Evolutionary conservation across 2,113 vertebrate species (phyloP).

Genomic region (Melanostigma gelatinosum): DNA sequence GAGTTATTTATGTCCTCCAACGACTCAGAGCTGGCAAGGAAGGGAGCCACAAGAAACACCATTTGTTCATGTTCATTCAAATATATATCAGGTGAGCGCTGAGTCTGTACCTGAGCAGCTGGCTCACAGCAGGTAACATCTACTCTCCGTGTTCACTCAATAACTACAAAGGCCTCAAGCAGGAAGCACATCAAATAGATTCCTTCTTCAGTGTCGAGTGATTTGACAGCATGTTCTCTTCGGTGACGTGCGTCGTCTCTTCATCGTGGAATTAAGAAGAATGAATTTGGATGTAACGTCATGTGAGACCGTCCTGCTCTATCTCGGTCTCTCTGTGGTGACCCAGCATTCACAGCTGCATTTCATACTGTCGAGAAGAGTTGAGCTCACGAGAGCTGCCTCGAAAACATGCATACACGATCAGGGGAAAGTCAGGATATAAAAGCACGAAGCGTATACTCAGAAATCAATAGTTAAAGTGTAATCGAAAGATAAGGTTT

Average conservation of each 20-base stretch:
- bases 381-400: no score
- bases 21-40: background rate
- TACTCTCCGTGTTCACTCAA: background rate
- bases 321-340: background rate
- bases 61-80: conserved; percentile 7
- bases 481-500: no score
- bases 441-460: no score
- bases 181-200: background rate
- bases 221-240: no score
- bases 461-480: no score
- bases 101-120: background rate
- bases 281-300: background rate
- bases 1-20: background rate
- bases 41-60: background rate
- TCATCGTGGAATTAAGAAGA: no score
- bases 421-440: no score
- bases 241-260: no score
- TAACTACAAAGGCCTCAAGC: background rate
- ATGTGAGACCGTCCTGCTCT: background rate
- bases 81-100: background rate
- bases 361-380: no score
- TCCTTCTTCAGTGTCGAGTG: background rate
- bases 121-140: background rate
- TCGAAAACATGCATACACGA: no score
- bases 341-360: background rate